phyloP scores from a whole-genome alignment of 2,797 vertebrate species.

The Antrozous pallidus region DNA sequence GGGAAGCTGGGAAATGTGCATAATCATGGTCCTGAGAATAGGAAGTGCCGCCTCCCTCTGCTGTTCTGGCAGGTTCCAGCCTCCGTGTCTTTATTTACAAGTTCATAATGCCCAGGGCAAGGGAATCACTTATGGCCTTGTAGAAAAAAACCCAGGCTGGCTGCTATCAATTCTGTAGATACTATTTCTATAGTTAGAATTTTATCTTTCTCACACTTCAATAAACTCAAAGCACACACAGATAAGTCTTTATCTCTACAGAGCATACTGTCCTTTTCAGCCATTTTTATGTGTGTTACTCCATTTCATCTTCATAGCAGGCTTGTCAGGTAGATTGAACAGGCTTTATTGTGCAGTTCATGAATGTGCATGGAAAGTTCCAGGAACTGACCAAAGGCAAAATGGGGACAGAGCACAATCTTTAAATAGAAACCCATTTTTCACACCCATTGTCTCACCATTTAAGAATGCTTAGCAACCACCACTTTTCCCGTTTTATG shows the following conservation, averaged over 20 bases:
- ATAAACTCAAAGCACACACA: background rate
- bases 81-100: background rate
- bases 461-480: conserved; percentile 1
- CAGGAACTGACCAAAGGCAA: background rate
- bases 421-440: background rate
- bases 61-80: background rate
- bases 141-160: background rate
- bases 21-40: background rate
- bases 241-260: background rate
- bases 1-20: background rate
- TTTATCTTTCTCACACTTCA: background rate
- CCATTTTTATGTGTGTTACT: background rate
- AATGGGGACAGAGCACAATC: background rate
- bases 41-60: background rate
- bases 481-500: background rate
- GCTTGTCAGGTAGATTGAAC: background rate
- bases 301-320: background rate
- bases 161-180: background rate
- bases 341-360: background rate
- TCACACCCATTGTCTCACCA: background rate
- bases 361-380: background rate
- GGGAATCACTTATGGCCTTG: background rate
- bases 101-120: background rate
- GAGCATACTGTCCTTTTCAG: background rate
- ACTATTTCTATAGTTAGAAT: background rate